Base-by-base conservation (phyloP, 2,888 invertebrate genomes). In the Icerya purchasi region DNA sequence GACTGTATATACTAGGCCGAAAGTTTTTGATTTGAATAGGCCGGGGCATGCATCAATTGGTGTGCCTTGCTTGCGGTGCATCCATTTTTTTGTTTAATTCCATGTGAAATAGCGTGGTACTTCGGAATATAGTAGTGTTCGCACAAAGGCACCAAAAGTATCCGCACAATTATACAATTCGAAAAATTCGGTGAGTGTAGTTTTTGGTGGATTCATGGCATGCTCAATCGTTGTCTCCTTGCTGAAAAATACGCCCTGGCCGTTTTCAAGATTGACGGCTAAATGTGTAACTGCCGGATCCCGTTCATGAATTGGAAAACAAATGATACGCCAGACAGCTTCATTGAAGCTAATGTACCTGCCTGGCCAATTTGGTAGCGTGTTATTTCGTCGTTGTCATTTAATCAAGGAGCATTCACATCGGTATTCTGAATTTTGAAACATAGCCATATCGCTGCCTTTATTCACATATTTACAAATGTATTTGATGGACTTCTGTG, bases 401-500 rank as follows among this genome's bases (percentile, higher is more conserved):
- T 61, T 25, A 63, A 50, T 59, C 53, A 61, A 64, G 62, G 65
- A 65, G 61, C 65, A 65, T 62, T 65, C 58, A 65, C 64, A 62
- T 64, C 58, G 14, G 61, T 22, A 53, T 64, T 61, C 53, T 64
- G 63, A 52, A 62, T 2, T 62, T 24, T 18, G 22, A 22, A 63
- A 55, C 55, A 64, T 59, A 50, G 65, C 64, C 60, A 62, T 59
- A 54, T 65, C 62, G 36, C 60, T 63, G 18, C 63, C 64, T 62
- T 66, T 64, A 50, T 59, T 61, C 24, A 70, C 63, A 60, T 69
- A 69, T 54, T 70, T 70, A 63, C 68, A 70, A 63, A 71, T 66
- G 62, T 70, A 71, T 66, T 71, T 70, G 22, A 71, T 70, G 10
- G 67, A 64, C 59, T 71, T 70, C 1, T 74, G 69, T 0, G 71